Conservation (phyloP, 1,140 invertebrate genomes). For the Carcinoscorpius rotundicauda region DNA sequence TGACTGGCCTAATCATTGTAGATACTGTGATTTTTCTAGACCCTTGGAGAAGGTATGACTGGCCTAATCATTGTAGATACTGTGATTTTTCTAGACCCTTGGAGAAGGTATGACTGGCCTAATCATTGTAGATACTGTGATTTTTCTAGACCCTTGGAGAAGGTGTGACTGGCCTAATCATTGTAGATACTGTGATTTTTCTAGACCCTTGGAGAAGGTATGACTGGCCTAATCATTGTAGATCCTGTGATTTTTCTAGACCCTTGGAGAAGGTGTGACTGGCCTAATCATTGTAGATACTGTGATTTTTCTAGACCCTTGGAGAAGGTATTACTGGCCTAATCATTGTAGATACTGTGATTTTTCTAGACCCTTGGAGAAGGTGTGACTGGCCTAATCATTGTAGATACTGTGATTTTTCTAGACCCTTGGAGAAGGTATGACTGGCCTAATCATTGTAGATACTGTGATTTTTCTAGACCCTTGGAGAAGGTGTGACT, state of each 20-base stretch:
- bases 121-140: background rate
- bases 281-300: constrained; percentile 37
- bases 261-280: constrained; percentile 70
- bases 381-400: constrained; percentile 67
- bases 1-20: constrained; percentile 53
- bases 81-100: constrained; percentile 22
- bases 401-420: background rate
- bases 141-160: constrained; percentile 44
- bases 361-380: constrained; percentile 44
- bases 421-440: constrained; percentile 54
- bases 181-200: background rate
- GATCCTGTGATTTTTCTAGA: constrained; percentile 1
- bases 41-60: constrained; percentile 70
- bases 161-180: constrained; percentile 67
- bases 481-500: constrained; percentile 70
- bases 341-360: background rate
- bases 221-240: constrained; percentile 53
- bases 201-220: constrained; percentile 54
- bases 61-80: constrained; percentile 37
- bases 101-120: constrained; percentile 84
- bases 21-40: constrained; percentile 1
- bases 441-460: constrained; percentile 53
- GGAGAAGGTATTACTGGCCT: constrained; percentile 84
- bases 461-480: constrained; percentile 1
- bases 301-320: constrained; percentile 22